A percentile compares a stretch with the other conserved stretches of the same genome.
Evolutionary conservation across 2,797 vertebrate genomes (phyloP).

Genomic region (Nannoperca australis): DNA sequence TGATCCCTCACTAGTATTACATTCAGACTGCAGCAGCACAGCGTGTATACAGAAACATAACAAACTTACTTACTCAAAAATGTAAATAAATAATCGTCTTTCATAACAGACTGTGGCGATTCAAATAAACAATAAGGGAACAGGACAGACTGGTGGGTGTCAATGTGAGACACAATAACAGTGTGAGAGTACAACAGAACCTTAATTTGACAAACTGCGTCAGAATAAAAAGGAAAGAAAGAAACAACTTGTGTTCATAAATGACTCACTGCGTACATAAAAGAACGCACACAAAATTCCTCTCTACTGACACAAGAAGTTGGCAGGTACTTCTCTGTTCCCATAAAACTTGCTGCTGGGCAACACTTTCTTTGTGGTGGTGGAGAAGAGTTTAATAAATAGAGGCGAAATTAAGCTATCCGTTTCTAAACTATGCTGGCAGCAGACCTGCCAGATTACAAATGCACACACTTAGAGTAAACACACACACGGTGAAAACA

Average conservation of each 20-base stretch:
- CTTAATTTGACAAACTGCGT: neutral
- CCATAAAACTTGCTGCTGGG: constrained; percentile 70
- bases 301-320: constrained; percentile 47
- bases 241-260: constrained; percentile 1
- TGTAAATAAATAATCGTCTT: neutral
- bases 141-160: neutral
- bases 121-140: neutral
- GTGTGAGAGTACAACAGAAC: neutral
- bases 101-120: constrained; percentile 2
- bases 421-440: neutral
- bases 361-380: constrained; percentile 69
- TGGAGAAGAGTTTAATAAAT: constrained; percentile 40
- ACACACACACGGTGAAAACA: constrained; percentile 20
- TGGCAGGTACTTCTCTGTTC: constrained; percentile 42
- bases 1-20: neutral
- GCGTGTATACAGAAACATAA: neutral
- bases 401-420: constrained; percentile 27
- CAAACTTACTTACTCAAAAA: neutral
- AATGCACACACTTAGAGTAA: constrained; percentile 4
- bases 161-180: neutral
- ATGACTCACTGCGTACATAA: neutral
- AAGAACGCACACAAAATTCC: constrained; percentile 31
- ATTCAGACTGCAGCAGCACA: neutral
- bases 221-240: constrained; percentile 1
- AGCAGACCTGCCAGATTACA: constrained; percentile 9